Evolutionary conservation across 2,888 invertebrate species (phyloP), one percentile per base, ranked within the genome.

Genomic region (Luperina nickerlii): DNA sequence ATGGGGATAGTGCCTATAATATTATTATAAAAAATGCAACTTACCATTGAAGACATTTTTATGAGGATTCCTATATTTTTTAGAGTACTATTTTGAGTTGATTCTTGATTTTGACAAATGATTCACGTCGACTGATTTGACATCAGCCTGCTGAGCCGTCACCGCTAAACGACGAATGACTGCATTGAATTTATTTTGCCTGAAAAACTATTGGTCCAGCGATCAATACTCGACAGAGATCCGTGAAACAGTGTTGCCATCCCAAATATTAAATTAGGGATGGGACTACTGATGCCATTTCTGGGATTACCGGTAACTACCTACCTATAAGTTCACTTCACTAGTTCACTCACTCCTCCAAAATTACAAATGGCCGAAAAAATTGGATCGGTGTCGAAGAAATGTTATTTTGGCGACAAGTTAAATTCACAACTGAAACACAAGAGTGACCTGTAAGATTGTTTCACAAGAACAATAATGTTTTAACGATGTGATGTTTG

Each of bases 41-140:
- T 94, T 93, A 96, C 96, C 94, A 95, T 91, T 91, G 95, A 91
- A 93, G 96, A 94, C 96, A 96, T 96, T 92, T 91, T 94, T 87
- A 82, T 85, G 84, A 87, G 81, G 87, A 90, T 89, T 90, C 85
- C 88, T 89, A 82, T 90, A 84, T 85, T 87, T 85, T 88, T 83
- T 88, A 87, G 73, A 89, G 88, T 85, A 90, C 87, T 90, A 89
- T 92, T 91, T 92, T 91, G 90, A 90, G 84, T 86, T 80, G 77
- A 67, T 90, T 90, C 72, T 79, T 54, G 68, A 76, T 83, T 90
- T 92, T 94, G 94, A 95, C 93, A 94, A 94, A 93, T 94, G 92
- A 95, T 95, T 96, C 95, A 96, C 96, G 94, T 94, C 90, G 91
- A 94, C 91, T 91, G 92, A 92, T 93, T 93, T 95, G 94, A 95